Evolutionary conservation across 2,888 invertebrate species (phyloP), one percentile per base, ranked within the genome.

Genomic region (Villa cingulata): DNA sequence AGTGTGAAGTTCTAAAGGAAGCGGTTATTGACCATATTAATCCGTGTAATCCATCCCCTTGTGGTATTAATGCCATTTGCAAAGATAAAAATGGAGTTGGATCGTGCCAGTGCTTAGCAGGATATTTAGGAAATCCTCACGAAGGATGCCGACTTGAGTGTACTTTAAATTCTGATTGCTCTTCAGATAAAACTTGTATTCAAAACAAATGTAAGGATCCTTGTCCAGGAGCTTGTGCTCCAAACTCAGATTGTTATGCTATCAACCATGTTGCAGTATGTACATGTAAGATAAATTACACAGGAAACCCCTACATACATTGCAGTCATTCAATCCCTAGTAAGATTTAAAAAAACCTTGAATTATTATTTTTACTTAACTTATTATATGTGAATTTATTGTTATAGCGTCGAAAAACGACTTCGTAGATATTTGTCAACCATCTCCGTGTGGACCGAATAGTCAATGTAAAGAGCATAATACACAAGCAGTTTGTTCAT

Each of bases 71-170:
- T 64, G 83, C 88, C 27, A 71, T 75, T 52, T 89, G 88, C 62
- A 74, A 73, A 59, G 78, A 76, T 59, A 76, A 75, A 50, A 74
- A 73, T 57, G 76, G 73, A 48, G 80, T 75, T 36, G 81, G 77
- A 32, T 73, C 80, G 5, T 87, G 87, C 58, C 72, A 76, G 51
- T 87, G 87, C 64, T 70, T 82, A 44, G 71, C 75, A 6, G 82
- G 80, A 43, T 84, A 81, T 62, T 77, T 78, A 55, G 87, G 87
- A 49, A 83, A 86, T 66, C 86, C 86, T 9, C 85, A 85, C 55
- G 81, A 81, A 63, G 77, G 78, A 9, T 86, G 85, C 59, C 73
- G 83, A 55, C 83, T 83, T 7, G 84, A 85, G 70, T 86, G 85
- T 65, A 72, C 78, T 2, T 63, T 80, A 7, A 83, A 82, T 64